phyloP scores from a whole-genome alignment of 1,140 invertebrate genomes.

The Drosophila kikkawai region DNA sequence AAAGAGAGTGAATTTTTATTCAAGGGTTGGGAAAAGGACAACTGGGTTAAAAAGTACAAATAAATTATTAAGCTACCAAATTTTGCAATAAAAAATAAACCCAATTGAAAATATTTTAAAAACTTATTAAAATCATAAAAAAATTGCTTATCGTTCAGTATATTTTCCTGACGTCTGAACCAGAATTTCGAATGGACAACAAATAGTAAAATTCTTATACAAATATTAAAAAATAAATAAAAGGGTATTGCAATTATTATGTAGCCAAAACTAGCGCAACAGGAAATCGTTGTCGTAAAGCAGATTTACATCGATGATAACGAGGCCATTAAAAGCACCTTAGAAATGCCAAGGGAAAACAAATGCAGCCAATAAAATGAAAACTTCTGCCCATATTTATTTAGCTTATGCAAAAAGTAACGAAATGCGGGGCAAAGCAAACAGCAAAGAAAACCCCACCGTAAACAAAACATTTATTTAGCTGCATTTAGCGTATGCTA shows the following conservation, averaged over 20 bases:
- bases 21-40: conserved; percentile 42
- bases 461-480: conserved; percentile 48
- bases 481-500: conserved; percentile 66
- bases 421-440: conserved; percentile 37
- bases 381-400: conserved; percentile 31
- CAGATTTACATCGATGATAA: conserved; percentile 14
- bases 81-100: not conserved
- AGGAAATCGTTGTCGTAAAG: conserved; percentile 22
- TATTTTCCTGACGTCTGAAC: too few species aligned
- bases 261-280: not conserved
- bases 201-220: not conserved
- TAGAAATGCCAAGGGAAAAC: conserved; percentile 12
- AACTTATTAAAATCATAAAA: too few species aligned
- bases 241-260: not conserved
- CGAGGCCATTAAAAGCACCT: conserved; percentile 7
- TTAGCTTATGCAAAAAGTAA: conserved; percentile 37
- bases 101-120: too few species aligned
- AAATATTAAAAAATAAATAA: not conserved
- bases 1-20: conserved; percentile 6
- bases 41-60: conserved; percentile 7
- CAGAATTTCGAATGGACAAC: too few species aligned
- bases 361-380: conserved; percentile 25
- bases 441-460: conserved; percentile 26
- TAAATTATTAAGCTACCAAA: not conserved
- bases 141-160: too few species aligned